These are phyloP conservation scores for Limanda limanda DNA, from an alignment of 2,113 vertebrate species.

Conservation along the genomic window DNA sequence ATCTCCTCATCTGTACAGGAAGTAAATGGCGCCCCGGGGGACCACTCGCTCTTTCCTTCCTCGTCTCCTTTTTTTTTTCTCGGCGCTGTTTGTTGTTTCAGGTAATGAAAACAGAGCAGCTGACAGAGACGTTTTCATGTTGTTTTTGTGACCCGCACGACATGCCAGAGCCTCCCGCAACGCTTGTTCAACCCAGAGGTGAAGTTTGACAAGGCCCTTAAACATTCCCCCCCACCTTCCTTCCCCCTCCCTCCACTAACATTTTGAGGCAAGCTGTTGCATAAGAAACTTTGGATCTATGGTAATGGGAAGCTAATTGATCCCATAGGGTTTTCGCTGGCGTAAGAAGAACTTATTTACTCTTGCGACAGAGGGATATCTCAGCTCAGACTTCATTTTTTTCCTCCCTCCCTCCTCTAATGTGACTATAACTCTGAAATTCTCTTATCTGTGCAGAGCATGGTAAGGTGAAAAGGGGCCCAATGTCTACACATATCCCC, in stretches of 20 bases:
- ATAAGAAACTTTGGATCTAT: conserved; percentile 62
- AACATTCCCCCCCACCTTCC: conserved; percentile 23
- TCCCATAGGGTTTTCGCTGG: conserved; percentile 61
- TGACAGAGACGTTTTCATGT: conserved; percentile 78
- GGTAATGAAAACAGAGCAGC: conserved; percentile 83
- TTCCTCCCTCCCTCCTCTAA: conserved; percentile 44
- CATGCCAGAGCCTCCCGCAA: conserved; percentile 75
- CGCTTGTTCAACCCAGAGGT: conserved; percentile 76
- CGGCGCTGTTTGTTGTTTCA: conserved; percentile 72
- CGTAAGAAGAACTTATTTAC: conserved; percentile 72
- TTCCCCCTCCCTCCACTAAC: conserved; percentile 28
- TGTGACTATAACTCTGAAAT: conserved; percentile 61
- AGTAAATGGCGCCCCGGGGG: conserved; percentile 71
- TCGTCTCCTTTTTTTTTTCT: conserved; percentile 36
- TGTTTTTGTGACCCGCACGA: conserved; percentile 72
- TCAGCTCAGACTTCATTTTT: conserved; percentile 45
- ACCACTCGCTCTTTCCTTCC: conserved; percentile 73
- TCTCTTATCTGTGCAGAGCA: conserved; percentile 69
- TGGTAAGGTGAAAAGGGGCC: conserved; percentile 62
- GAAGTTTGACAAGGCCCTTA: conserved; percentile 73
- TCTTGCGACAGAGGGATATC: conserved; percentile 68
- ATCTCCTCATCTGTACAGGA: conserved; percentile 82
- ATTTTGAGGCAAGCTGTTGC: conserved; percentile 60
- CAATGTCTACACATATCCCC: conserved; percentile 58
- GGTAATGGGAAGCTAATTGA: conserved; percentile 74